Conservation (phyloP, 2,797 vertebrate genomes). For the Rhinogobio ventralis region DNA sequence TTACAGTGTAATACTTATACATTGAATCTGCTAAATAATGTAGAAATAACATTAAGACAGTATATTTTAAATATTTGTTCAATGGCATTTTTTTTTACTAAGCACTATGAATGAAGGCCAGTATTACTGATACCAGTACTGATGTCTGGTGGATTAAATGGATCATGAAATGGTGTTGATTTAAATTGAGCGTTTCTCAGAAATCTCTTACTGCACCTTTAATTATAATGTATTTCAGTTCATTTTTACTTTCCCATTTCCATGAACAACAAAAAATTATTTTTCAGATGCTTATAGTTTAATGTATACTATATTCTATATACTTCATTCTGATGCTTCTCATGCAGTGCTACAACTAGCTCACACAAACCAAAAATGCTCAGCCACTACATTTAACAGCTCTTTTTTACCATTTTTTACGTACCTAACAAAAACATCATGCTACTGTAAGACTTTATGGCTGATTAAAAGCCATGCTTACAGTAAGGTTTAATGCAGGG, state of each 20-base stretch:
- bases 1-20: too few species aligned
- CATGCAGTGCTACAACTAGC: conserved; percentile 17
- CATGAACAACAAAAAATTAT: not conserved
- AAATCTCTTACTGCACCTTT: not conserved
- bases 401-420: not conserved
- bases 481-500: not conserved
- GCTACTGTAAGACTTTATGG: conserved; percentile 14
- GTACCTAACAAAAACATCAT: not conserved
- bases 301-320: not conserved
- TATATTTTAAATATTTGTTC: too few species aligned
- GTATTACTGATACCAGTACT: too few species aligned
- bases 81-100: too few species aligned
- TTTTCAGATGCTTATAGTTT: not conserved
- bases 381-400: conserved; percentile 1
- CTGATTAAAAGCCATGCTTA: conserved; percentile 24
- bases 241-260: not conserved
- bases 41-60: too few species aligned
- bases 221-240: not conserved
- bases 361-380: conserved; percentile 20
- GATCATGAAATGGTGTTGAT: not conserved
- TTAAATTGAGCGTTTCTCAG: not conserved
- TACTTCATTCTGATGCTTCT: not conserved
- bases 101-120: too few species aligned
- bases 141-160: too few species aligned
- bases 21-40: too few species aligned